These are phyloP conservation scores for Pseudorectes ferrugineus DNA, from an alignment of 2,113 vertebrate species.

Conservation along the genomic window DNA sequence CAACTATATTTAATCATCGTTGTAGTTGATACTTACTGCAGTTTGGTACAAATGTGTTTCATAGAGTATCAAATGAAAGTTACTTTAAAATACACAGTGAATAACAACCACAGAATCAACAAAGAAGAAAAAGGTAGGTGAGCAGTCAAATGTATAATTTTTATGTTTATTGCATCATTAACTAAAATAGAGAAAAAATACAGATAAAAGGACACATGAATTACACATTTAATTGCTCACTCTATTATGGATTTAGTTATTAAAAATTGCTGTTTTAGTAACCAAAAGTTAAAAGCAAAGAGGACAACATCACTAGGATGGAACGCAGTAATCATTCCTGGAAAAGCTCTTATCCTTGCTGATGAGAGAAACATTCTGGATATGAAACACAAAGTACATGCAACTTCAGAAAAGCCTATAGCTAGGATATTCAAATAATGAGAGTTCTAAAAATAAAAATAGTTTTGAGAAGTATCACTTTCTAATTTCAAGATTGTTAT, in stretches of 20 bases:
- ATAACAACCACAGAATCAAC: not conserved
- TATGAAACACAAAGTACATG: not conserved
- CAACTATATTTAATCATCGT: not conserved
- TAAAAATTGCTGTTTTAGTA: not conserved
- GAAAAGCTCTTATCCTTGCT: not conserved
- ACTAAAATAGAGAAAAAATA: not conserved
- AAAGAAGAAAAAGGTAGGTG: not conserved
- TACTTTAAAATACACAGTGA: not conserved
- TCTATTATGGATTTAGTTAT: not conserved
- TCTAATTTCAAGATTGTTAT: not conserved
- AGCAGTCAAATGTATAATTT: slow-evolving; percentile 1
- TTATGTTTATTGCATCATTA: slow-evolving; percentile 18
- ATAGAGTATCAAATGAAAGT: not conserved
- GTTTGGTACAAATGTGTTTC: not conserved
- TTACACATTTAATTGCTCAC: not conserved
- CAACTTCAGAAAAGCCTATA: not conserved
- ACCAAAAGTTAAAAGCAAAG: not conserved
- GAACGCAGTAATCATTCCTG: not conserved
- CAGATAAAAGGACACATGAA: not conserved
- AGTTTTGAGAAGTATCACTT: not conserved
- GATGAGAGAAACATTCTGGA: not conserved
- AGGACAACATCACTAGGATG: not conserved
- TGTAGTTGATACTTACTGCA: not conserved
- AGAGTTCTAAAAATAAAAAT: not conserved
- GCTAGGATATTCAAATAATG: not conserved